A percentile compares a stretch with the other conserved stretches of the same genome.
These are phyloP conservation scores for Ennomos quercinarius DNA, from an alignment of 2,888 invertebrate species.

Conservation along the genomic window DNA sequence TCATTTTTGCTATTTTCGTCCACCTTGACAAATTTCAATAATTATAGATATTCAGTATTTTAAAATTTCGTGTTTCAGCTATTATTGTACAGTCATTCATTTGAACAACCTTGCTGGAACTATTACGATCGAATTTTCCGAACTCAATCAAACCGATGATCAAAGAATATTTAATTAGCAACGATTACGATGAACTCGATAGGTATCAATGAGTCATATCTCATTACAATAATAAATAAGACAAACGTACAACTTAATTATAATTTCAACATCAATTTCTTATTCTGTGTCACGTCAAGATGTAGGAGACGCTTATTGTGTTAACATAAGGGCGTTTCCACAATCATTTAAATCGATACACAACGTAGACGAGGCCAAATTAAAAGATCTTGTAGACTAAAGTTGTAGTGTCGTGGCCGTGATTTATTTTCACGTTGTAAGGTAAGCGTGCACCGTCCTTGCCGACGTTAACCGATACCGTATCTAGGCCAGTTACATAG, in stretches of 20 bases:
- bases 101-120: conserved; percentile 11
- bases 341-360: too few species aligned
- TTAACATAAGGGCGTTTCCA: too few species aligned
- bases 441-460: conserved; percentile 51
- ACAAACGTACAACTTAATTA: background rate
- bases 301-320: too few species aligned
- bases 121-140: conserved; percentile 13
- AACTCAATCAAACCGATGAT: conserved; percentile 19
- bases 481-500: conserved; percentile 74
- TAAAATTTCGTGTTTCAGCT: conserved; percentile 21
- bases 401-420: conserved; percentile 45
- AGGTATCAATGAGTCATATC: conserved; percentile 16
- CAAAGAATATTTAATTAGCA: conserved; percentile 29
- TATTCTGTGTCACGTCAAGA: too few species aligned
- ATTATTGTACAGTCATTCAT: conserved; percentile 29
- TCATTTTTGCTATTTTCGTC: conserved; percentile 56
- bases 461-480: conserved; percentile 59
- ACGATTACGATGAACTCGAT: conserved; percentile 20
- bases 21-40: conserved; percentile 54
- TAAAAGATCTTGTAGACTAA: conserved; percentile 38
- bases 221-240: conserved; percentile 23
- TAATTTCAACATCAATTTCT: too few species aligned
- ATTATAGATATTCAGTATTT: conserved; percentile 46
- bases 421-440: conserved; percentile 53
- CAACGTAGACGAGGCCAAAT: background rate